These are phyloP conservation scores for Emesis castigata DNA, from an alignment of 2,888 invertebrate genomes.

Conservation along the genomic window DNA sequence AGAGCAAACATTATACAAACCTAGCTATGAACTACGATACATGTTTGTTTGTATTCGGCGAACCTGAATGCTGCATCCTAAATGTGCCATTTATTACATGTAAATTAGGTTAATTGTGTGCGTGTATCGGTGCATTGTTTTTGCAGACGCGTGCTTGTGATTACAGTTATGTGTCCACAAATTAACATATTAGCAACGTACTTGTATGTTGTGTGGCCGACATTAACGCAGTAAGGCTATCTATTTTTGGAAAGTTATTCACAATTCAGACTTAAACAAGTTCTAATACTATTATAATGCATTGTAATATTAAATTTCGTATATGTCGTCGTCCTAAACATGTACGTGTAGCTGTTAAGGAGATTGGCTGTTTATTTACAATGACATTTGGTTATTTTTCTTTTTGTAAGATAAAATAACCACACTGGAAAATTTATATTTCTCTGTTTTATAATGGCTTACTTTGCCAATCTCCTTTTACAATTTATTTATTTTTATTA, in stretches of 20 bases:
- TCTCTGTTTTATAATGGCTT: background rate
- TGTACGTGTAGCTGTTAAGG: slow-evolving; percentile 12
- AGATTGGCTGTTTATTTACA: background rate
- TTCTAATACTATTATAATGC: background rate
- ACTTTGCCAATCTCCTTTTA: slow-evolving; percentile 14
- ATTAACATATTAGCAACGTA: background rate
- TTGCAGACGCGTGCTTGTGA: background rate
- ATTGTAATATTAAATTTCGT: background rate
- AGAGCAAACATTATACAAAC: slow-evolving; percentile 82
- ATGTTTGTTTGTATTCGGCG: slow-evolving; percentile 73
- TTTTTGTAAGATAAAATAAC: background rate
- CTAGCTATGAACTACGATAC: slow-evolving; percentile 20
- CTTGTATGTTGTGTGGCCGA: background rate
- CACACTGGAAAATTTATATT: too few relatives aligned
- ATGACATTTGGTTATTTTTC: slow-evolving; percentile 7
- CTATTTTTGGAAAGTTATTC: background rate
- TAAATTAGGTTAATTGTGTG: slow-evolving; percentile 75
- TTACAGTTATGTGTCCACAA: slow-evolving; percentile 1
- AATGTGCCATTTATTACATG: slow-evolving; percentile 83
- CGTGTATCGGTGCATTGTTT: slow-evolving; percentile 29
- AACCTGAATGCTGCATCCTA: slow-evolving; percentile 81
- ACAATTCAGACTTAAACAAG: background rate
- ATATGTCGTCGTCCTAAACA: background rate
- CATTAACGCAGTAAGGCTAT: background rate
- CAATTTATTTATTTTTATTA: background rate